These are phyloP conservation scores for Myiagra hebetior DNA, from an alignment of 2,113 vertebrate genomes.

Conservation along the genomic window DNA sequence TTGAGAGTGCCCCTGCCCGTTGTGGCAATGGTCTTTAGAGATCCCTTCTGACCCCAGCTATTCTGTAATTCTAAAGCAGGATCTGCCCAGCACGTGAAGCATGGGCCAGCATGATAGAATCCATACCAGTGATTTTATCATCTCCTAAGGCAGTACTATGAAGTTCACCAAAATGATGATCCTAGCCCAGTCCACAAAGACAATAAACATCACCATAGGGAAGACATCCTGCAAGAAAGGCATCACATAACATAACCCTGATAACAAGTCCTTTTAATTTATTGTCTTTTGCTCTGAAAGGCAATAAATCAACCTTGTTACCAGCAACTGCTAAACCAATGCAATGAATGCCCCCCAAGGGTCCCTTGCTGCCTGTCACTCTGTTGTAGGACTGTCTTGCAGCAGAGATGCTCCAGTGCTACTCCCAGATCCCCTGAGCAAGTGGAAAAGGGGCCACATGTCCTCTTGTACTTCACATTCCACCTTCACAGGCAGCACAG, in stretches of 20 bases:
- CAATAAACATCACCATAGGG: background rate
- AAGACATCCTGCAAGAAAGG: background rate
- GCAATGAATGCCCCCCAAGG: background rate
- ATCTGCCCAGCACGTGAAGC: background rate
- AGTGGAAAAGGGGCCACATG: too few species aligned
- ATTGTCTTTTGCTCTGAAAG: background rate
- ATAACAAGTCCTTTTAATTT: background rate
- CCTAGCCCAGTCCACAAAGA: background rate
- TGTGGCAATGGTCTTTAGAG: background rate
- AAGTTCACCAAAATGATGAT: background rate
- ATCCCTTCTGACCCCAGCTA: background rate
- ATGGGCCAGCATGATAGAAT: rapidly evolving
- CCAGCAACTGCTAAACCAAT: background rate
- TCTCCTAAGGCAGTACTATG: background rate
- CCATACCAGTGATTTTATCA: background rate
- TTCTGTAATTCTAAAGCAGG: background rate
- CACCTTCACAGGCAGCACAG: too few species aligned
- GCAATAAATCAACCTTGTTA: background rate
- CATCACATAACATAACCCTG: background rate
- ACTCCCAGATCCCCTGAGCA: too few species aligned
- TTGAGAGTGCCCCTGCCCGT: background rate
- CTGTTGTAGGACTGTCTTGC: rapidly evolving
- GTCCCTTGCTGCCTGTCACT: background rate
- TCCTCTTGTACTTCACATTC: background rate
- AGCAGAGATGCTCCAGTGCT: background rate